phyloP scores from a whole-genome alignment of 2,113 vertebrate species.

The Tachysurus vachellii region DNA sequence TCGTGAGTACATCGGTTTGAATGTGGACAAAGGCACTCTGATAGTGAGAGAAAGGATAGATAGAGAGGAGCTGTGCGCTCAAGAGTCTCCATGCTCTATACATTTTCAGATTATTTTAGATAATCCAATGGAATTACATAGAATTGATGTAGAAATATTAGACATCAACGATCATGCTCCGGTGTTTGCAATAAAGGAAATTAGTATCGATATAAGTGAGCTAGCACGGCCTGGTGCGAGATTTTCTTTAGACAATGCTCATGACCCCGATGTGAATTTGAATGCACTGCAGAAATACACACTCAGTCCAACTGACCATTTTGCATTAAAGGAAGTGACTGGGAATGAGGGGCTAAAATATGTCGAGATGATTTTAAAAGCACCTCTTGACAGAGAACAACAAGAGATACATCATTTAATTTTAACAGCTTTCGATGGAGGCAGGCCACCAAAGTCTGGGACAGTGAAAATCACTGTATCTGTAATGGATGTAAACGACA shows the following conservation, averaged over 20 bases:
- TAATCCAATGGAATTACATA: conserved; percentile 59
- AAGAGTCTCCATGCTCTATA: conserved; percentile 56
- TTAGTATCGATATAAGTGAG: conserved; percentile 69
- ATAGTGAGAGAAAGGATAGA: conserved; percentile 62
- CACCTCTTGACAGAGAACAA: conserved; percentile 64
- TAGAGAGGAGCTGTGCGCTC: conserved; percentile 59
- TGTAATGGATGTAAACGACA: conserved; percentile 68
- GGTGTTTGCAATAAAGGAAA: conserved; percentile 60
- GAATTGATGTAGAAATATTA: conserved; percentile 51
- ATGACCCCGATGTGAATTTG: conserved; percentile 69
- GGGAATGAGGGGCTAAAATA: conserved; percentile 58
- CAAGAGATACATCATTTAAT: conserved; percentile 52
- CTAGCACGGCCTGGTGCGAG: conserved; percentile 59
- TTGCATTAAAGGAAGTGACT: conserved; percentile 61
- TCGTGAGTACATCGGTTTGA: conserved; percentile 74
- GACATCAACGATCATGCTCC: conserved; percentile 65
- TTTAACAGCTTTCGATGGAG: conserved; percentile 68
- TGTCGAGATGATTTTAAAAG: conserved; percentile 68
- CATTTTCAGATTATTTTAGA: conserved; percentile 65
- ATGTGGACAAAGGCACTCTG: conserved; percentile 61
- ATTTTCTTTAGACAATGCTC: conserved; percentile 64
- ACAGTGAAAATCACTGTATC: conserved; percentile 64
- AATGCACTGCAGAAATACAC: conserved; percentile 68
- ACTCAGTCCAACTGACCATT: conserved; percentile 64
- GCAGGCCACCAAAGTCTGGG: conserved; percentile 66